Base-by-base conservation (phyloP, 2,797 vertebrate species). In the Chiloscyllium punctatum region DNA sequence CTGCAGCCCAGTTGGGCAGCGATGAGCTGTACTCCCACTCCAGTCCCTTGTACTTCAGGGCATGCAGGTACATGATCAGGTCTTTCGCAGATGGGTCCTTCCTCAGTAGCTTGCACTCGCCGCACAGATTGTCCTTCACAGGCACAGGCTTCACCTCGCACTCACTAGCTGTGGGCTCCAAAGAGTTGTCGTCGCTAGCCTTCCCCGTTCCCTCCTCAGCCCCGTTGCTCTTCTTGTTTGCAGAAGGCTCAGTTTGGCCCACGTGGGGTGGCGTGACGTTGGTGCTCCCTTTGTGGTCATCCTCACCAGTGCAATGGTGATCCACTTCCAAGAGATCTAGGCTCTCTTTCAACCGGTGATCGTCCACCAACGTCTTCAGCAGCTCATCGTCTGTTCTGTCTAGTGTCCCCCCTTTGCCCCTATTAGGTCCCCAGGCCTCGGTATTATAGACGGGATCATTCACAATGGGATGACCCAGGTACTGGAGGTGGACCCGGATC, bases 401-500 rank as follows among this genome's bases (percentile, higher is more conserved):
- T 21, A 99, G 94, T n/a, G 97, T 96, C 0, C 99, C 99, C 0
- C 98, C 98, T 71, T 98, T 99, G 4, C 98, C 99, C 91, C 98
- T 97, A 82, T 97, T 96, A 0, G 99, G 98, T 1, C 99, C 99
- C 99, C 99, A 99, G 0, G 98, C 99, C 0, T 97, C 97, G 66
- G 98, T 98, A 11, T 99, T 99, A 42, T 99, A 99, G 97, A 99
- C 98, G 51, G 99, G 99, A 95, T 99, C 99, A 0, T 99, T 99
- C 96, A 99, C 95, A 27, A 99, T 99, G 9, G 99, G 99, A 96
- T 99, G 98, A 0, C 99, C 99, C 96, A 99, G 96, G 96, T 98
- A 99, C 97, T 99, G 99, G 95, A 99, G 98, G 96, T 99, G 99
- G 37, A 99, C 99, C 0, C 99, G 98, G 96, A 99, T 99, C 97